Conservation (phyloP, 2,113 vertebrate species). For the Ophthalmolycus amberensis region DNA sequence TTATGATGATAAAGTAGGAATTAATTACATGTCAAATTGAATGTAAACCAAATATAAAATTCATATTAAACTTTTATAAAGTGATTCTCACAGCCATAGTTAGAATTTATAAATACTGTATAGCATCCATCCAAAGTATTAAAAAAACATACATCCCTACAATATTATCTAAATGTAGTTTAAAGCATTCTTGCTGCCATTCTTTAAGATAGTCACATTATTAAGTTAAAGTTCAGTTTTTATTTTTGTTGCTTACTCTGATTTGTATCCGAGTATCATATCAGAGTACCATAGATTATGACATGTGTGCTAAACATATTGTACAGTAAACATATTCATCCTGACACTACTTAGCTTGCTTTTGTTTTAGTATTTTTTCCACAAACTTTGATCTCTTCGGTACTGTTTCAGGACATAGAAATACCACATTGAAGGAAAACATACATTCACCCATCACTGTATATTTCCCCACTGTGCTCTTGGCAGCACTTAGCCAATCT, state of each 20-base stretch:
- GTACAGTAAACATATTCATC: not conserved
- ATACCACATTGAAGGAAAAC: slow-evolving; percentile 39
- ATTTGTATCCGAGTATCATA: not conserved
- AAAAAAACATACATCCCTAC: not conserved
- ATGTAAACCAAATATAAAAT: not conserved
- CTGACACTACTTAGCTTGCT: slow-evolving; percentile 18
- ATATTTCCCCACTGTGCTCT: slow-evolving; percentile 53
- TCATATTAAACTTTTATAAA: not conserved
- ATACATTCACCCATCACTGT: slow-evolving; percentile 31
- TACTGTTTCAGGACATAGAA: slow-evolving; percentile 38
- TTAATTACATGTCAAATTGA: not conserved
- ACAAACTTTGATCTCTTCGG: slow-evolving; percentile 28
- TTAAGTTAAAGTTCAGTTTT: not conserved
- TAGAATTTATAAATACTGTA: not conserved
- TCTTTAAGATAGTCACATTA: not conserved
- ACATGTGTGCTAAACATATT: slow-evolving; percentile 2
- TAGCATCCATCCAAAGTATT: not conserved
- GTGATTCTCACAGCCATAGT: not conserved
- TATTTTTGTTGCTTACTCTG: not conserved
- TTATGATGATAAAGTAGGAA: not conserved
- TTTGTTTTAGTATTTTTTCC: slow-evolving; percentile 34
- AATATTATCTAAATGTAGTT: not conserved
- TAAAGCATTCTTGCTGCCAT: not conserved
- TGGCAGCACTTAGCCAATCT: slow-evolving; percentile 35
- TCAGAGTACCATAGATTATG: not conserved